Base-by-base conservation (phyloP, 2,113 vertebrate genomes). In the Pomatorhinus ruficollis region DNA sequence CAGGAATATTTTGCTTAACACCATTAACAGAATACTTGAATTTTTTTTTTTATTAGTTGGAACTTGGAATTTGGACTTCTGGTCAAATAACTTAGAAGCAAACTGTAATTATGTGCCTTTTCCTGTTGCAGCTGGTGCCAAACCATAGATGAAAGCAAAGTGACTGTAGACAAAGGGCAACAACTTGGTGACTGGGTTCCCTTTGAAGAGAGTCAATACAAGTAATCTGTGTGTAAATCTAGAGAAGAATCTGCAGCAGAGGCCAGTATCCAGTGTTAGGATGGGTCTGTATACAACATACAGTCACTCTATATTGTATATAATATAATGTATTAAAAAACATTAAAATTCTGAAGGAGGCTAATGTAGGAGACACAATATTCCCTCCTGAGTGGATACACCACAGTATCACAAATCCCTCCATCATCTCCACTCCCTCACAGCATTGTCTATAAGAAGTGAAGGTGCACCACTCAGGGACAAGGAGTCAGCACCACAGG, bases 401-500 rank as follows among this genome's bases (percentile, higher is more conserved):
- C 23, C 61, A 39, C 35, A 52, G 28, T 5, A 35, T 22, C 56
- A 35, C 71, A 47, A 20, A 16, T 45, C 27, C 23, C 28, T 79
- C 24, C 61, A 33, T 45, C 52, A 24, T 4, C 70, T 75, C 53
- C 35, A 11, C 23, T 17, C 8, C 31, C 64, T 72, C 31, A 5
- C 2, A 33, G 33, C 0, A 2, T 3, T 53, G 11, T n/a, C 42
- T 25, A 3, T 25, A 12, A 31, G 56, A 61, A 30, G 13, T 7
- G 25, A 74, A 15, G 6, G 2, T 25, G 19, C 0, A 0, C 6
- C 81, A 33, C 53, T 56, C 68, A 35, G 15, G 31, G 37, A 65
- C 6, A n/a, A 35, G 28, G 30, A 22, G 6, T 30, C 0, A 0
- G n/a, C 30, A 44, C 15, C 45, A n/a, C 19, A 24, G 40, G 16